Evolutionary conservation across 1,140 invertebrate genomes (phyloP).

Genomic region (Hesperophylax magnus): DNA sequence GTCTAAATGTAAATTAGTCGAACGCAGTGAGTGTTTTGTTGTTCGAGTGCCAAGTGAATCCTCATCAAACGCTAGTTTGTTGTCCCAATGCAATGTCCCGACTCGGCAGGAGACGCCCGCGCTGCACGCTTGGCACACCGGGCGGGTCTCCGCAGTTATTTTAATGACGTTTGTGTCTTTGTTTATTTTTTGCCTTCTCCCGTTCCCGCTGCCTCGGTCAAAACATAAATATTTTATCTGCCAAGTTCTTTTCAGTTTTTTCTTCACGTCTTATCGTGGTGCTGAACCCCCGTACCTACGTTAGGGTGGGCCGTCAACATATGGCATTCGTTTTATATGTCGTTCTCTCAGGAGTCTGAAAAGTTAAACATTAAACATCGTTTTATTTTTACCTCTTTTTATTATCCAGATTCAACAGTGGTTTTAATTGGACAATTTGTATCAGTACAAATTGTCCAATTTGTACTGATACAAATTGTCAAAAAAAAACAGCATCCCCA

Average conservation of each 20-base stretch:
- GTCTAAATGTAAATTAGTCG: too few relatives aligned
- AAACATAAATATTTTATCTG: conserved; percentile 21
- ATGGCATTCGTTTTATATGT: too few relatives aligned
- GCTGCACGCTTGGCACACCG: not conserved
- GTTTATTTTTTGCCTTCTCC: not conserved
- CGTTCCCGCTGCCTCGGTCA: conserved; percentile 32
- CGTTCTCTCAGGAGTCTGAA: too few relatives aligned
- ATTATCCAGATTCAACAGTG: too few relatives aligned
- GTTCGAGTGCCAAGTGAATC: not conserved
- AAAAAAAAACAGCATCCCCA: too few relatives aligned
- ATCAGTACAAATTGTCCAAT: too few relatives aligned
- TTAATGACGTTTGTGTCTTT: conserved; percentile 26
- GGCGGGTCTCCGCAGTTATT: conserved; percentile 20
- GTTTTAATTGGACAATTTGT: too few relatives aligned
- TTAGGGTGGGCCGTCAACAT: too few relatives aligned
- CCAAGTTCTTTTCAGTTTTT: not conserved
- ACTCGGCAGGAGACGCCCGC: not conserved
- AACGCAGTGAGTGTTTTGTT: not conserved
- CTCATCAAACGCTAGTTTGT: not conserved
- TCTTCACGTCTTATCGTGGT: not conserved
- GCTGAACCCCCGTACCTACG: too few relatives aligned
- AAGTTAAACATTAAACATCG: too few relatives aligned
- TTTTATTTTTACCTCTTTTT: too few relatives aligned
- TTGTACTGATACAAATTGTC: too few relatives aligned
- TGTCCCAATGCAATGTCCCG: not conserved